phyloP scores from a whole-genome alignment of 2,113 vertebrate genomes.

The Proterorhinus semilunaris region DNA sequence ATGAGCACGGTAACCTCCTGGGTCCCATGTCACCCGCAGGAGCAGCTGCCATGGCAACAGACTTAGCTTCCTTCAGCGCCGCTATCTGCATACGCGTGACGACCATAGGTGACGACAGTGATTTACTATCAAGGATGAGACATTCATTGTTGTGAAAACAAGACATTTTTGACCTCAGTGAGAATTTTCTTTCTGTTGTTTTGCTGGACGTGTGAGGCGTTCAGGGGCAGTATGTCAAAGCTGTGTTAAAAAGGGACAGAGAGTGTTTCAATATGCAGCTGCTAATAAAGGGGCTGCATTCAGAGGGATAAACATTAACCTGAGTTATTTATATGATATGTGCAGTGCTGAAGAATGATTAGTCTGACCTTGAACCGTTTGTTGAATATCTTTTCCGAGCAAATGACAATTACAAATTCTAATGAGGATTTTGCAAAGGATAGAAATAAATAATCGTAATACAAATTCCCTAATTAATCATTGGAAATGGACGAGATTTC shows the following conservation, averaged over 20 bases:
- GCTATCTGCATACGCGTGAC: neutral
- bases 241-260: neutral
- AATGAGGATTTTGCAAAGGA: too few relatives aligned
- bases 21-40: neutral
- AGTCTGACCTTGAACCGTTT: constrained; percentile 48
- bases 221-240: neutral
- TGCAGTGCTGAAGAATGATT: constrained; percentile 41
- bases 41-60: constrained; percentile 10
- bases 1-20: neutral
- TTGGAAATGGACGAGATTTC: too few relatives aligned
- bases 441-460: too few relatives aligned
- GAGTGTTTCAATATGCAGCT: neutral
- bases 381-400: neutral
- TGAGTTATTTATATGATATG: neutral
- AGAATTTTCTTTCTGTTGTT: neutral
- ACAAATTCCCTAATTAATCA: too few relatives aligned
- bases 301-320: neutral
- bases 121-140: neutral
- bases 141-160: neutral
- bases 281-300: neutral
- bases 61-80: neutral
- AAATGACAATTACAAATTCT: neutral
- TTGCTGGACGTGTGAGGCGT: neutral
- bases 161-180: neutral
- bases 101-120: neutral